Evolutionary conservation across 1,140 invertebrate species (phyloP).

Genomic region (Hypothenemus hampei): DNA sequence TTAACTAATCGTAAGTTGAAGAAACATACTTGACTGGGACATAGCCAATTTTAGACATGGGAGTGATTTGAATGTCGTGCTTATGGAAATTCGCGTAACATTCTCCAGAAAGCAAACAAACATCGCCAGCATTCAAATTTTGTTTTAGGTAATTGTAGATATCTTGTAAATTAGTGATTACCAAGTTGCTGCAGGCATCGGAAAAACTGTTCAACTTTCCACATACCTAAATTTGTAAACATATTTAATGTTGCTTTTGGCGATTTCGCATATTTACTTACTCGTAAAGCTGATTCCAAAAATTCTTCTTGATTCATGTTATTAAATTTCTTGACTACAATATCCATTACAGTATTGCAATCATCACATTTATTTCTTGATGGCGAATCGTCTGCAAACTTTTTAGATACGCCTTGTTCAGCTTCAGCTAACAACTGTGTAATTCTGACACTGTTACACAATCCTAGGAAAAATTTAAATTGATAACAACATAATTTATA

Average conservation of each 20-base stretch:
- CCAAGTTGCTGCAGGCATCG: slow-evolving; percentile 69
- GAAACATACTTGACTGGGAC: slow-evolving; percentile 45
- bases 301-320: slow-evolving; percentile 52
- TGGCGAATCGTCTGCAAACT: background rate
- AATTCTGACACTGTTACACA: slow-evolving; percentile 75
- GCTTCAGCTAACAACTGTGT: slow-evolving; percentile 60
- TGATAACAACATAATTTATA: background rate
- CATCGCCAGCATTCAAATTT: slow-evolving; percentile 57
- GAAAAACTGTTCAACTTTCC: slow-evolving; percentile 63
- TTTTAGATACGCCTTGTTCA: slow-evolving; percentile 27
- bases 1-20: background rate
- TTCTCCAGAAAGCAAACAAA: slow-evolving; percentile 71
- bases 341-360: slow-evolving; percentile 52
- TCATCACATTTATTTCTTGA: slow-evolving; percentile 48
- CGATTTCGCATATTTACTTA: slow-evolving; percentile 33
- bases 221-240: slow-evolving; percentile 51
- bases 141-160: slow-evolving; percentile 59
- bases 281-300: slow-evolving; percentile 53
- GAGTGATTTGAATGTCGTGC: slow-evolving; percentile 58
- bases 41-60: slow-evolving; percentile 52
- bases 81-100: slow-evolving; percentile 61
- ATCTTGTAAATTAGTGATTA: slow-evolving; percentile 65
- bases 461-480: slow-evolving; percentile 28
- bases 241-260: background rate
- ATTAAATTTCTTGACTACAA: slow-evolving; percentile 54